Evolutionary conservation across 2,797 vertebrate genomes (phyloP).

Genomic region (Phrynocephalus forsythii): DNA sequence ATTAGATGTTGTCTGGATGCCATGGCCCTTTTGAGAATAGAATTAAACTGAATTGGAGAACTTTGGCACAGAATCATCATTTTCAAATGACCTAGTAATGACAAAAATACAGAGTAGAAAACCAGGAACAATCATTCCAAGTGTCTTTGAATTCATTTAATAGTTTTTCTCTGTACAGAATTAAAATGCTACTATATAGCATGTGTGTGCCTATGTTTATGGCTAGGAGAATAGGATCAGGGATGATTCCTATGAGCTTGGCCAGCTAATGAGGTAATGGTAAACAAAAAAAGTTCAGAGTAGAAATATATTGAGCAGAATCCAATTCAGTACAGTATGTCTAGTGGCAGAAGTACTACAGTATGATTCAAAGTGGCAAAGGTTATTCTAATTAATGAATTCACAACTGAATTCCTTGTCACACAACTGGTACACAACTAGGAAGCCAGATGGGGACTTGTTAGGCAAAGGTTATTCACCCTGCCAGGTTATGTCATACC

Average conservation of each 20-base stretch:
- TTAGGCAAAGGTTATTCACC: no score
- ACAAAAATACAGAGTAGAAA: conserved; percentile 19
- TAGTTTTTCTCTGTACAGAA: background rate
- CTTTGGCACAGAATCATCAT: conserved; percentile 3
- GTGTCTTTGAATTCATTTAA: background rate
- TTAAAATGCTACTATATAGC: background rate
- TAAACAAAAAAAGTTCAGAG: background rate
- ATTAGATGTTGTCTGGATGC: background rate
- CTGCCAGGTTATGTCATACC: no score
- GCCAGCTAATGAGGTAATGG: background rate
- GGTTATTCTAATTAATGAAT: no score
- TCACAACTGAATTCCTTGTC: no score
- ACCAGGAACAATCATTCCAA: background rate
- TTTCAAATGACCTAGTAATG: conserved; percentile 36
- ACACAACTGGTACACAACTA: no score
- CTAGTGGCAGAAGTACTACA: no score
- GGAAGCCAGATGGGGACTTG: no score
- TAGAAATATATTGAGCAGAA: background rate
- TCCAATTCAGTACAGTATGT: no score
- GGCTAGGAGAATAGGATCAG: background rate
- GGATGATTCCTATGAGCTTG: background rate
- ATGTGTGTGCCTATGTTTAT: background rate
- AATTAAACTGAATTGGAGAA: conserved; percentile 7
- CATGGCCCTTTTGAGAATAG: conserved; percentile 36
- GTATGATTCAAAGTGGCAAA: no score